Conservation (phyloP, 2,113 vertebrate species). For the Trachemys scripta region DNA sequence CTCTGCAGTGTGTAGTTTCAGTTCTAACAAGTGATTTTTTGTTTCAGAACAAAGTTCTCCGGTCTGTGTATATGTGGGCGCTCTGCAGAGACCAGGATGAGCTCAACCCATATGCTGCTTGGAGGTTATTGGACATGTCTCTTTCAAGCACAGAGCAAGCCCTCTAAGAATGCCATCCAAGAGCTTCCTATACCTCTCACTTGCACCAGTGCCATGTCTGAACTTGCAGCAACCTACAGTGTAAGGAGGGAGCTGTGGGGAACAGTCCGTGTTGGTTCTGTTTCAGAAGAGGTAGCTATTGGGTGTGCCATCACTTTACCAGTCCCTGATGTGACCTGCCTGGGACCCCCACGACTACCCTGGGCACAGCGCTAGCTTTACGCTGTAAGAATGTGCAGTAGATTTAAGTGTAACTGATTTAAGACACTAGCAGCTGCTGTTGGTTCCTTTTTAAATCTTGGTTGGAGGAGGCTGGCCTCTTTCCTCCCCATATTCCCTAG, state of each 20-base stretch:
- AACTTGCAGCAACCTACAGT: accelerated
- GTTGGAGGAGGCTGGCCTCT: neutral
- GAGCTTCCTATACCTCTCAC: neutral
- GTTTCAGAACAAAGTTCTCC: conserved; percentile 91
- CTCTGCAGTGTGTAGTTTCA: accelerated
- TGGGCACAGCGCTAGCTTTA: neutral
- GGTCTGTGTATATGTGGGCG: conserved; percentile 97
- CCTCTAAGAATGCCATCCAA: conserved; percentile 71
- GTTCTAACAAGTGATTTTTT: accelerated
- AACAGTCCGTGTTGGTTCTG: neutral
- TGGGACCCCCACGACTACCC: accelerated
- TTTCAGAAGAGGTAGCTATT: neutral
- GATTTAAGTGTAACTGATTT: neutral
- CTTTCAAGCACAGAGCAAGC: conserved; percentile 95
- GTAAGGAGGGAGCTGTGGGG: neutral
- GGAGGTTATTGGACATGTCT: conserved; percentile 95
- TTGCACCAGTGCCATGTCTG: neutral
- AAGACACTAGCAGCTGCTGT: neutral
- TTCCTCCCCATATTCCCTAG: neutral
- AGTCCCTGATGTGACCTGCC: neutral
- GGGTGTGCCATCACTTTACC: accelerated
- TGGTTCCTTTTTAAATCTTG: neutral
- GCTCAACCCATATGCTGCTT: conserved; percentile 91
- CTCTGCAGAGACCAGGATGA: conserved; percentile 96
- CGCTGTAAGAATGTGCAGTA: neutral